Conservation (phyloP, 2,797 vertebrate species). For the Sebastes flavidus region DNA sequence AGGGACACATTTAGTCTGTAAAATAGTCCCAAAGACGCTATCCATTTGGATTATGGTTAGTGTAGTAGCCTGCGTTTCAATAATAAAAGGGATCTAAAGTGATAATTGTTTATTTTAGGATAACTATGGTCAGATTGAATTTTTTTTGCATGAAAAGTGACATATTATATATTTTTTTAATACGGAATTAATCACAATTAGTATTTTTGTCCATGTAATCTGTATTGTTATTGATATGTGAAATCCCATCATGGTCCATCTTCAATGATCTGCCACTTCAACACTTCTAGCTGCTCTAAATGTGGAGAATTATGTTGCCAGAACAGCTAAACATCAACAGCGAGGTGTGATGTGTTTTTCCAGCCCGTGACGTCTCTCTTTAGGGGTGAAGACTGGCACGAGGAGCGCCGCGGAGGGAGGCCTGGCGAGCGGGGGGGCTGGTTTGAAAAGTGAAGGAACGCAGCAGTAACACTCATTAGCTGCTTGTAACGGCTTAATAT, state of each 20-base stretch:
- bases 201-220: background rate
- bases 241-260: background rate
- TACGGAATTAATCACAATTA: no score
- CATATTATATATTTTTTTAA: no score
- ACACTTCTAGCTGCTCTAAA: background rate
- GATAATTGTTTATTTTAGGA: no score
- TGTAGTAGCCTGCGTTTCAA: no score
- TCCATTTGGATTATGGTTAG: no score
- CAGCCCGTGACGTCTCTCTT: conserved; percentile 43
- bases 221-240: background rate
- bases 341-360: conserved; percentile 4
- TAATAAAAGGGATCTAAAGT: no score
- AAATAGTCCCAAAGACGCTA: no score
- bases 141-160: no score
- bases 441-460: conserved; percentile 53
- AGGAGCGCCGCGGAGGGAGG: background rate
- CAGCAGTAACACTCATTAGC: conserved; percentile 74
- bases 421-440: background rate
- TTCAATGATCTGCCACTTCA: background rate
- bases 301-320: background rate
- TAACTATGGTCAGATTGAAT: no score
- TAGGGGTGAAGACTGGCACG: background rate
- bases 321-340: background rate
- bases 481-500: conserved; percentile 73
- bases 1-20: no score